These are phyloP conservation scores for Miltochrista miniata DNA, from an alignment of 2,888 invertebrate species.

Conservation along the genomic window DNA sequence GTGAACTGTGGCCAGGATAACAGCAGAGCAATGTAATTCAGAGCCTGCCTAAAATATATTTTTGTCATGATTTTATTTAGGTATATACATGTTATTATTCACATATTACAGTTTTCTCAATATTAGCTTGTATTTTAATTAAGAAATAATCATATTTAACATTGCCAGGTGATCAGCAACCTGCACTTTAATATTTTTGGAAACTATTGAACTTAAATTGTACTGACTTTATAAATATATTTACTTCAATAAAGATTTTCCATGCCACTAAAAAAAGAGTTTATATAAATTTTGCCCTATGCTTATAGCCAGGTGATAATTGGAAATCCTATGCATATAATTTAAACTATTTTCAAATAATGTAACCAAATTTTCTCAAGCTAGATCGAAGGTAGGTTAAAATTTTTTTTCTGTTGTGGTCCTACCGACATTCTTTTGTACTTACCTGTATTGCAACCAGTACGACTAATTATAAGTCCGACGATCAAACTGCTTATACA, in stretches of 20 bases:
- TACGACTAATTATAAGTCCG: no score
- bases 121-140: slow-evolving; percentile 85
- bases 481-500: no score
- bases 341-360: background rate
- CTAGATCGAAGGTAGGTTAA: no score
- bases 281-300: slow-evolving; percentile 25
- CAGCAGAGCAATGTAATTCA: slow-evolving; percentile 80
- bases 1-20: slow-evolving; percentile 81
- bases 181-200: slow-evolving; percentile 85
- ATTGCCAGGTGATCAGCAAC: slow-evolving; percentile 84
- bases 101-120: slow-evolving; percentile 85
- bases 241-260: slow-evolving; percentile 85
- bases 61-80: slow-evolving; percentile 84
- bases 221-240: slow-evolving; percentile 85
- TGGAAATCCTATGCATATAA: background rate
- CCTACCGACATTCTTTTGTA: no score
- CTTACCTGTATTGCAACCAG: no score
- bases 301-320: slow-evolving; percentile 9
- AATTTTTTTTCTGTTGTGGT: no score
- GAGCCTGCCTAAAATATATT: slow-evolving; percentile 84
- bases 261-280: slow-evolving; percentile 77
- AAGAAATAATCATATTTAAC: slow-evolving; percentile 85
- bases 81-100: slow-evolving; percentile 84
- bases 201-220: slow-evolving; percentile 85
- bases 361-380: no score